Percentiles rank a stretch among this genome's conserved stretches.
Conservation (phyloP, 2,888 invertebrate species). For the Boloria euphrosyne region DNA sequence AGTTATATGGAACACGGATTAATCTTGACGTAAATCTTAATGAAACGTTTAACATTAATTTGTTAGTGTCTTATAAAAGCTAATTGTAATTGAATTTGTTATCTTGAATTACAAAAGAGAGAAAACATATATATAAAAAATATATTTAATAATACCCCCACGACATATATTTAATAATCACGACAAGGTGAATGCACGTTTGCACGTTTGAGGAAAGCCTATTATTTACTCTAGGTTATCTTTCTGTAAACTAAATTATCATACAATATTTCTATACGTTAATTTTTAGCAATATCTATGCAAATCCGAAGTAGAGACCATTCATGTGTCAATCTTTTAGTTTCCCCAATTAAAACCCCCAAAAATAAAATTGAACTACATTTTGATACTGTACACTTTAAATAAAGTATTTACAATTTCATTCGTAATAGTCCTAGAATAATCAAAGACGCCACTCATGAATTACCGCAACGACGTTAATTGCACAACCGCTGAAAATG, state of each 20-base stretch:
- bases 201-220: too few relatives aligned
- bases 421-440: slow-evolving; percentile 14
- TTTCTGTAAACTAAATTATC: too few relatives aligned
- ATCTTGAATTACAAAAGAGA: neutral
- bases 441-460: slow-evolving; percentile 16
- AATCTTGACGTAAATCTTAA: slow-evolving; percentile 33
- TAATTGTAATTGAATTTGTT: slow-evolving; percentile 39
- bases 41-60: slow-evolving; percentile 28
- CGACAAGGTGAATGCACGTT: too few relatives aligned
- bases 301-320: too few relatives aligned
- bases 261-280: too few relatives aligned
- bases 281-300: too few relatives aligned
- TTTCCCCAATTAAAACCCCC: too few relatives aligned
- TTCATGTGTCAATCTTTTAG: too few relatives aligned
- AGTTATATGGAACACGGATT: slow-evolving; percentile 28
- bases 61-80: slow-evolving; percentile 22
- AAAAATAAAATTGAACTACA: too few relatives aligned
- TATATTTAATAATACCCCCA: neutral
- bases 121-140: neutral
- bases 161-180: neutral
- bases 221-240: too few relatives aligned
- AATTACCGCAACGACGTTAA: slow-evolving; percentile 76
- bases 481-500: slow-evolving; percentile 72
- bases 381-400: neutral
- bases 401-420: slow-evolving; percentile 16